These are phyloP conservation scores for Lepidurus apus DNA, from an alignment of 1,140 invertebrate genomes.

Conservation along the genomic window DNA sequence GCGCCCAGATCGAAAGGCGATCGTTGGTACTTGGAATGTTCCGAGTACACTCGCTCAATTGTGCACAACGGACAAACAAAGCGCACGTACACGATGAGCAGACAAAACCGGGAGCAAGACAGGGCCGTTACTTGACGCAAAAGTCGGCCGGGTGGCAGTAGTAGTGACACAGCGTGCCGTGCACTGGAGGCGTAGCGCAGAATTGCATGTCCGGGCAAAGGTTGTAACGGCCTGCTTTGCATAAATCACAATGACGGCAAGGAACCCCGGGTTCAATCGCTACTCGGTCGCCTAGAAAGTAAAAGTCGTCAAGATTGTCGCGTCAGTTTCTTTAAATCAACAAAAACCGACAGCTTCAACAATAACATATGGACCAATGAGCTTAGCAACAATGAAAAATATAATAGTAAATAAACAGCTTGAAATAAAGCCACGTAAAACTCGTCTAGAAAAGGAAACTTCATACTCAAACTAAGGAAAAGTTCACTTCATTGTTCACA, in stretches of 20 bases:
- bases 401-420: background rate
- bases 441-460: no score
- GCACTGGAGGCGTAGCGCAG: slow-evolving; percentile 48
- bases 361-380: background rate
- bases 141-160: slow-evolving; percentile 51
- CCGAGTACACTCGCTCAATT: background rate
- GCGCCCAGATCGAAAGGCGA: background rate
- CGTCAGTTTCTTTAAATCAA: background rate
- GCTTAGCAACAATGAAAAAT: background rate
- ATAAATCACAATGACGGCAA: slow-evolving; percentile 50
- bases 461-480: no score
- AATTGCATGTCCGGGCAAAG: slow-evolving; percentile 50
- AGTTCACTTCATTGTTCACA: no score
- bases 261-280: slow-evolving; percentile 53
- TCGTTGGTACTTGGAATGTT: background rate
- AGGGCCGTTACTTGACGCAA: slow-evolving; percentile 47
- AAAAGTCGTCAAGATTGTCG: background rate
- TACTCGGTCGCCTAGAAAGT: slow-evolving; percentile 50
- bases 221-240: slow-evolving; percentile 52
- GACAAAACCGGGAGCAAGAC: background rate
- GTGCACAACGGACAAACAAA: background rate
- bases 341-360: no score
- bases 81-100: background rate
- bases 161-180: slow-evolving; percentile 49
- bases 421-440: background rate